Conservation (phyloP, 2,113 vertebrate species). For the Hassar affinis region DNA sequence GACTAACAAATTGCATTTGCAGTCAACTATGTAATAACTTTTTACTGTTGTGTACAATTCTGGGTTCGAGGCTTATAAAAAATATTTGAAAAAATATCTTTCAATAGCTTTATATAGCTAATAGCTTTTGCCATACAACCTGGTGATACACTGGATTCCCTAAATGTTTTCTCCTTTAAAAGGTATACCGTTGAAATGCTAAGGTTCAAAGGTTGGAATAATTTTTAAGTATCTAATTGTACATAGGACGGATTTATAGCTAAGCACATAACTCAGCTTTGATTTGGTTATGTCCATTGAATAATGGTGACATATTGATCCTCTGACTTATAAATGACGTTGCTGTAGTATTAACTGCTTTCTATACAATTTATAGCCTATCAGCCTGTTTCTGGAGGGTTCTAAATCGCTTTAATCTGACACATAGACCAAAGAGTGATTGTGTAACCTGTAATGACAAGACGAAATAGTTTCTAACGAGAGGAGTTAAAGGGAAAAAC, state of each 20-base stretch:
- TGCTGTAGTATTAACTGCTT: conserved; percentile 1
- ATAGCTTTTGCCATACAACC: neutral
- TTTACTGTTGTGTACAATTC: neutral
- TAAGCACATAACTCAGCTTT: neutral
- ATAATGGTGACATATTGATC: conserved; percentile 24
- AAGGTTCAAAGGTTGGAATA: neutral
- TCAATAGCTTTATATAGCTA: too few species aligned
- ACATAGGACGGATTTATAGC: neutral
- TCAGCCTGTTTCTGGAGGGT: conserved; percentile 62
- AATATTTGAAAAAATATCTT: neutral
- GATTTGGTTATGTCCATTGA: conserved; percentile 3
- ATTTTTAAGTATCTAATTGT: neutral
- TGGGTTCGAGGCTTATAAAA: neutral
- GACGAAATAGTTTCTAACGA: conserved; percentile 12
- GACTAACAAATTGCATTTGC: neutral
- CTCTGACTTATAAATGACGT: conserved; percentile 14
- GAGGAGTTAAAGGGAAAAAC: neutral
- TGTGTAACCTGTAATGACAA: conserved; percentile 49
- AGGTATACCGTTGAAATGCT: neutral
- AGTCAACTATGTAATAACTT: conserved; percentile 10
- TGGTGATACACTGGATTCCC: neutral
- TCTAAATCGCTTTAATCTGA: conserved; percentile 69
- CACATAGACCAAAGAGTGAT: conserved; percentile 68
- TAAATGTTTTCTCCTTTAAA: neutral
- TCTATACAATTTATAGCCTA: conserved; percentile 24